These are phyloP conservation scores for Echinometra lucunter DNA, from an alignment of 53 echinoderm and acorn worm genomes.

Conservation along the genomic window DNA sequence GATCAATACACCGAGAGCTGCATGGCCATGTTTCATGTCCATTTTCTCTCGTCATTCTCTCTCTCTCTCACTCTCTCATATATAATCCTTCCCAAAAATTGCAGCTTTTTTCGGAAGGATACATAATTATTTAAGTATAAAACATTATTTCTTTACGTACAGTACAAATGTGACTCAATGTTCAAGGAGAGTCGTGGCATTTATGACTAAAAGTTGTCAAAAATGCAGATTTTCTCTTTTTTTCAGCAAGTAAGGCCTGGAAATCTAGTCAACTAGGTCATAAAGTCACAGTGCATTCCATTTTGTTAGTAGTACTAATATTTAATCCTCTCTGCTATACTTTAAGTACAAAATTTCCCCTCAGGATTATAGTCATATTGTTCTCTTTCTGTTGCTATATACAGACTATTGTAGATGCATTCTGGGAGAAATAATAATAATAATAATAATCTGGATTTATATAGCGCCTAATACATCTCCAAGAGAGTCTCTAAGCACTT, in stretches of 20 bases:
- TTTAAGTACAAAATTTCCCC: constrained; percentile 8
- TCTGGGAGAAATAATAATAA: neutral
- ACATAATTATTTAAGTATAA: constrained; percentile 40
- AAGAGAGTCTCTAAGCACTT: too few relatives aligned
- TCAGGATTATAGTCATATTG: neutral
- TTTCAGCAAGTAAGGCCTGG: constrained; percentile 13
- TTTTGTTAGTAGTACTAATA: constrained; percentile 40
- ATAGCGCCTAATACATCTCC: too few relatives aligned
- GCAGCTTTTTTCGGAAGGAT: constrained; percentile 51
- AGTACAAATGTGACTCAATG: neutral
- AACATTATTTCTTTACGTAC: constrained; percentile 38
- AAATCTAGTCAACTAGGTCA: neutral
- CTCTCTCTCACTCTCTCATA: constrained; percentile 15
- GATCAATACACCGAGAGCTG: neutral
- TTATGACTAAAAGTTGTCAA: neutral
- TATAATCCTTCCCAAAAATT: constrained; percentile 35
- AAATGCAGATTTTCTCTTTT: neutral
- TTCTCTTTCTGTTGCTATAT: neutral
- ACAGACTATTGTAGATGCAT: neutral
- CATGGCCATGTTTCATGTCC: neutral
- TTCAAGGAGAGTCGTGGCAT: neutral
- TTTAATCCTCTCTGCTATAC: constrained; percentile 24
- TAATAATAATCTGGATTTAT: too few relatives aligned
- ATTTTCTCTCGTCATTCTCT: neutral
- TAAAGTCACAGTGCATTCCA: constrained; percentile 7